phyloP scores from a whole-genome alignment of 2,113 vertebrate species.

The Nicator chloris region DNA sequence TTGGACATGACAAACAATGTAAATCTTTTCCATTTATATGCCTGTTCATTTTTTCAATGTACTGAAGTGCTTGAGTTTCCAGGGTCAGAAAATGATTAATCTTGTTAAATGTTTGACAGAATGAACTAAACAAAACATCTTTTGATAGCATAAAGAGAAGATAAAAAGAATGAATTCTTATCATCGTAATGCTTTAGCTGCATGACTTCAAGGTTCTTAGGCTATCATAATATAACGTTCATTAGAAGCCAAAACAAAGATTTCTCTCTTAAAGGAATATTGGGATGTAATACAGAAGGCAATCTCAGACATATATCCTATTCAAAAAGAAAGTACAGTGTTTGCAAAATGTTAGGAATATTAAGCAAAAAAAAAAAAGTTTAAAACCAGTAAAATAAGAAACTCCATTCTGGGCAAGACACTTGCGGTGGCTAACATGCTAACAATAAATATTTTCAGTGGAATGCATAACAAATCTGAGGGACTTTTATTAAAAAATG shows the following conservation, averaged over 20 bases:
- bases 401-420: neutral
- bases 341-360: neutral
- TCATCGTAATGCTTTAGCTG: conserved; percentile 49
- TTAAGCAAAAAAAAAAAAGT: neutral
- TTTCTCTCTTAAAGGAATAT: conserved; percentile 30
- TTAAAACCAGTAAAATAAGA: neutral
- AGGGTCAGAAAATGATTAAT: conserved; percentile 57
- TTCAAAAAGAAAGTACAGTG: neutral
- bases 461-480: conserved; percentile 10
- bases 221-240: conserved; percentile 39
- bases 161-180: conserved; percentile 56
- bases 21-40: conserved; percentile 43
- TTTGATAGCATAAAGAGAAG: conserved; percentile 48
- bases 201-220: conserved; percentile 18
- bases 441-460: conserved; percentile 2
- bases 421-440: neutral
- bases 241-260: conserved; percentile 59
- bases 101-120: conserved; percentile 53
- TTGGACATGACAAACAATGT: neutral
- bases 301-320: neutral
- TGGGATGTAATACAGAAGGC: neutral
- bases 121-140: conserved; percentile 45
- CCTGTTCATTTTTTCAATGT: conserved; percentile 21
- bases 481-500: conserved; percentile 39
- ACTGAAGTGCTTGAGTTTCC: conserved; percentile 40